These are phyloP conservation scores for Phrixothrix hirtus DNA, from an alignment of 2,888 invertebrate genomes.

Conservation along the genomic window DNA sequence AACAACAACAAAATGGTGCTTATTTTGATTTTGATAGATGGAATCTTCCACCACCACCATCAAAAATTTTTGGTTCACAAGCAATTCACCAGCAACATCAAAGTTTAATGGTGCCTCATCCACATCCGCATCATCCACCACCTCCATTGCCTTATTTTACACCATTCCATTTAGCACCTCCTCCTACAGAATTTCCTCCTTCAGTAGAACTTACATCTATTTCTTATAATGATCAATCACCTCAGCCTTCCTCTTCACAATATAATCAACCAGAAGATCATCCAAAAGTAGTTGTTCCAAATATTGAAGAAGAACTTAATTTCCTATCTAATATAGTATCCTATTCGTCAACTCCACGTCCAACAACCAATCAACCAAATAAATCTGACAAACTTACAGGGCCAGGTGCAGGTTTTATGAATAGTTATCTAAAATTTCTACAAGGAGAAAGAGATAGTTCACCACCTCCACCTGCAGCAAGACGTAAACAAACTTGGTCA, in stretches of 20 bases:
- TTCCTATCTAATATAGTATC: constrained; percentile 59
- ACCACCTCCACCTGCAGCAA: constrained; percentile 72
- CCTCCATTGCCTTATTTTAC: constrained; percentile 74
- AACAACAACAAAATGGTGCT: constrained; percentile 63
- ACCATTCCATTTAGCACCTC: constrained; percentile 72
- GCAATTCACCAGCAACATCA: constrained; percentile 53
- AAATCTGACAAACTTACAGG: constrained; percentile 64
- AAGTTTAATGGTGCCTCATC: constrained; percentile 67
- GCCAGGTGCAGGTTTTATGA: constrained; percentile 80
- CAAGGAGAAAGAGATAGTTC: constrained; percentile 82
- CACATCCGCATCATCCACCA: constrained; percentile 63
- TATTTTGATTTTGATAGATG: constrained; percentile 83
- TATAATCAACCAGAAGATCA: constrained; percentile 59
- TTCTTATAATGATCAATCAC: constrained; percentile 58
- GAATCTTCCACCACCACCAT: constrained; percentile 72
- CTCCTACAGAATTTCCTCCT: constrained; percentile 67
- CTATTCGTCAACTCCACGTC: constrained; percentile 11
- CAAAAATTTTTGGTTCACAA: constrained; percentile 69
- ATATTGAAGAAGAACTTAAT: constrained; percentile 86
- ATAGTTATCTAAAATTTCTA: constrained; percentile 82
- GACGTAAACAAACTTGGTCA: constrained; percentile 70
- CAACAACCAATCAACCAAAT: constrained; percentile 56
- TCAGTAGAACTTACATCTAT: constrained; percentile 69
- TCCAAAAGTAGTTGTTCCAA: constrained; percentile 85
- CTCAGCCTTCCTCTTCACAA: constrained; percentile 33